Evolutionary conservation across 2,888 invertebrate genomes (phyloP), one percentile per base, ranked within the genome.

Genomic region (Maniola hyperantus): DNA sequence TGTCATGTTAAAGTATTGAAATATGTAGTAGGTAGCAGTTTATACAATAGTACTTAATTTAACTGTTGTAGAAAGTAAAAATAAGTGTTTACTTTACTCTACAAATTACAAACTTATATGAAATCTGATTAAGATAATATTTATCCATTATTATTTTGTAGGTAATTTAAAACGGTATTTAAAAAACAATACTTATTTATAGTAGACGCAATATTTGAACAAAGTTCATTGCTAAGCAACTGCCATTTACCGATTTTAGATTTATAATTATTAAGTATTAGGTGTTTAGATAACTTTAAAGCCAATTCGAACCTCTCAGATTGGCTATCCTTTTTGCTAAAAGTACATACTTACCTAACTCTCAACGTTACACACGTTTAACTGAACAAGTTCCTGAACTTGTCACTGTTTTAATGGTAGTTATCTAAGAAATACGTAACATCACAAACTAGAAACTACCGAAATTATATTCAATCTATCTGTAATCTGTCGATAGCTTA

Each of bases 181-280:
- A 1, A 48, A 48, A 48, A 48, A 15, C 18, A 10, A 48, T 18
- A 48, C 5, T 18, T 15, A 18, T 15, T 18, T 46, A 5, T 2
- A 44, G 7, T 34, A 6, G n/a, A 33, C 15, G 18, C 11, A 7
- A 36, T 10, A 18, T 6, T 36, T 51, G 6, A 36, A 55, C 10
- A 36, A 18, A 15, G 15, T 55, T 55, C 15, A 55, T 55, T 55
- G 55, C 36, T 55, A 55, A 55, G 39, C 18, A 39, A 55, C 36
- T 55, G 55, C 55, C 55, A 55, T 55, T 36, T 54, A 54, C 34
- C n/a, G 34, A 54, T 54, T 36, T 8, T 55, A 55, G 55, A 18
- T 10, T 8, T 48, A 48, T 2, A 48, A 48, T 48, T 48, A 18
- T 18, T 36, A n/a, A n/a, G n/a, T 46, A 15, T 15, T 46, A 7